Evolutionary conservation across 2,113 vertebrate species (phyloP).

Genomic region (Apistogramma diplotaenia): DNA sequence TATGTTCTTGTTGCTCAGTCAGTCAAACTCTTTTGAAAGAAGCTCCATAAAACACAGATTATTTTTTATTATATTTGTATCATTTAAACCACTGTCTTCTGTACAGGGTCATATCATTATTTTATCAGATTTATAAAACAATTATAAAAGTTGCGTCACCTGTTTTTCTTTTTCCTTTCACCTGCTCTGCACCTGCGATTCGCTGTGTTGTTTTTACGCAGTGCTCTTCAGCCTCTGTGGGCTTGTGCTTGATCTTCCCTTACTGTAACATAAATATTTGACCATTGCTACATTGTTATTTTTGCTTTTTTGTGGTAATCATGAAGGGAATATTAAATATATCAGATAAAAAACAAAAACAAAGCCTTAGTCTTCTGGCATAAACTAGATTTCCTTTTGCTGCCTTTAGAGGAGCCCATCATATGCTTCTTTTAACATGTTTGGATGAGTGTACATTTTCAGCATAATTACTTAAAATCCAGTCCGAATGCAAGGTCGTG

Average conservation of each 20-base stretch:
- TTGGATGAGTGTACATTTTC: not conserved
- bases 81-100: not conserved
- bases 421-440: not conserved
- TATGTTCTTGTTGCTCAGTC: not conserved
- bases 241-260: not conserved
- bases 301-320: not conserved
- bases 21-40: too few relatives aligned
- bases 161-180: not conserved
- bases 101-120: not conserved
- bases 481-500: not conserved
- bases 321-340: not conserved
- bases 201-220: not conserved
- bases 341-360: not conserved
- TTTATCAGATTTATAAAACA: not conserved
- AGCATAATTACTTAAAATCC: not conserved
- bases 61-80: too few relatives aligned
- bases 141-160: not conserved
- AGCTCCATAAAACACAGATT: too few relatives aligned
- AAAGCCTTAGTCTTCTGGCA: not conserved
- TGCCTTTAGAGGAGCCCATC: not conserved
- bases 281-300: not conserved
- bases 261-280: not conserved
- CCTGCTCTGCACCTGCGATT: fast-evolving
- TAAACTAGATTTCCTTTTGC: not conserved
- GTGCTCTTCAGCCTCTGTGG: not conserved